Conservation (phyloP, 2,113 vertebrate genomes). For the Thunnus thynnus region DNA sequence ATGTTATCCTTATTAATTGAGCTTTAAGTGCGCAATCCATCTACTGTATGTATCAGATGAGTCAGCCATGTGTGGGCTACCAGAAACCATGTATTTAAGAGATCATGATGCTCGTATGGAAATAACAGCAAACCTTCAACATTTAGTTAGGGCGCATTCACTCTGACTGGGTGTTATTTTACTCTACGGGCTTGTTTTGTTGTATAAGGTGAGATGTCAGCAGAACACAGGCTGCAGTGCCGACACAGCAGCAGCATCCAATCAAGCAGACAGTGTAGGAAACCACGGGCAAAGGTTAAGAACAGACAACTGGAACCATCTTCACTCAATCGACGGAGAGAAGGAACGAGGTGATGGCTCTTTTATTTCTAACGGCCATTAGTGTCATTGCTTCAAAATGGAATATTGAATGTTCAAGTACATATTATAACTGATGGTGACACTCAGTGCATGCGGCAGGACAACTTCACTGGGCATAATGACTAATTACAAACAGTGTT, state of each 20-base stretch:
- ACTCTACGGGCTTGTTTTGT: constrained; percentile 6
- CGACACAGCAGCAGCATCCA: constrained; percentile 19
- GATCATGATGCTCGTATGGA: constrained; percentile 18
- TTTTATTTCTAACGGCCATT: constrained; percentile 11
- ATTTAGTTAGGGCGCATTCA: not conserved
- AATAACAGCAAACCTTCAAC: constrained; percentile 14
- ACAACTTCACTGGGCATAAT: constrained; percentile 43
- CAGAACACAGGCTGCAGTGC: constrained; percentile 19
- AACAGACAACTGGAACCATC: constrained; percentile 16
- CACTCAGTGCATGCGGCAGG: constrained; percentile 21
- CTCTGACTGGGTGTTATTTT: constrained; percentile 3
- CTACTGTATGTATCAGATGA: constrained; percentile 27
- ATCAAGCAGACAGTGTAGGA: constrained; percentile 28
- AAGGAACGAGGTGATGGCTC: constrained; percentile 3
- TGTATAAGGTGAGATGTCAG: constrained; percentile 23
- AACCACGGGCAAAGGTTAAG: constrained; percentile 21
- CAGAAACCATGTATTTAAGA: constrained; percentile 27
- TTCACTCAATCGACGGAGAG: not conserved
- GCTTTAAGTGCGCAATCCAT: constrained; percentile 51
- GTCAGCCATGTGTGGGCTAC: constrained; percentile 29
- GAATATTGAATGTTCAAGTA: constrained; percentile 37
- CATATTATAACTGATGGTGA: constrained; percentile 35
- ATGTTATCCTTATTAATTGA: constrained; percentile 60
- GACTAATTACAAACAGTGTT: constrained; percentile 54
- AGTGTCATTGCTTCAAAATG: constrained; percentile 3